Conservation (phyloP, 2,113 vertebrate species). For the Tympanuchus pallidicinctus region DNA sequence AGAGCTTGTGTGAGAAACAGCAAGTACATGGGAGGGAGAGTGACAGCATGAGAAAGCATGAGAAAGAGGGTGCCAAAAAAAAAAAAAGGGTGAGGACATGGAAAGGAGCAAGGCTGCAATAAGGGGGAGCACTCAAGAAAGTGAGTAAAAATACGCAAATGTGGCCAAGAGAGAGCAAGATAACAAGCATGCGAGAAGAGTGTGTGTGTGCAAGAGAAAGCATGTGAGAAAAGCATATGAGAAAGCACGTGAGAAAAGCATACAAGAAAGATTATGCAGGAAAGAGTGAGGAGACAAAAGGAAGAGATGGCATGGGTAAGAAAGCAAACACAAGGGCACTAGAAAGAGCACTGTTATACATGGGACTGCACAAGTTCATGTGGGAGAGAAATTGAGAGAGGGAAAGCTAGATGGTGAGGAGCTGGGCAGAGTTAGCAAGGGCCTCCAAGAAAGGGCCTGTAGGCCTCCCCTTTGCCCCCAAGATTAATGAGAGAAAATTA, state of each 20-base stretch:
- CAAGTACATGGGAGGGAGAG: not conserved
- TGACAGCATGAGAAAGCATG: not conserved
- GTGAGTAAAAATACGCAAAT: too few species aligned
- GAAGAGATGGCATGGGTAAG: not conserved
- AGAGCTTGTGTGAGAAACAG: not conserved
- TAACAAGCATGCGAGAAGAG: not conserved
- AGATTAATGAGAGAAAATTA: not conserved
- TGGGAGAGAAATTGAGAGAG: not conserved
- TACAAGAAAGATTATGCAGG: not conserved
- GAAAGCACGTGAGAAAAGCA: not conserved
- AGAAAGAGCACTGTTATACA: not conserved
- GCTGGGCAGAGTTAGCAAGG: not conserved
- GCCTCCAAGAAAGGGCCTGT: not conserved
- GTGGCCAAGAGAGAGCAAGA: not conserved
- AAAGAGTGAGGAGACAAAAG: not conserved
- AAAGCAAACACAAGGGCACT: not conserved
- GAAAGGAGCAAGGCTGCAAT: not conserved
- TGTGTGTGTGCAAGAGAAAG: rapidly evolving
- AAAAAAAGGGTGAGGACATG: rapidly evolving
- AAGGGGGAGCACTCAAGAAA: not conserved
- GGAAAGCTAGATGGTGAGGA: not conserved
- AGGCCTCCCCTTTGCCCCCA: not conserved
- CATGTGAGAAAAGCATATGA: not conserved
- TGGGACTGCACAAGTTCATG: not conserved
- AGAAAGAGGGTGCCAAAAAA: not conserved